A percentile compares a stretch with the other conserved stretches of the same genome.
These are phyloP conservation scores for Eurosta solidaginis DNA, from an alignment of 1,140 invertebrate species.

Conservation along the genomic window DNA sequence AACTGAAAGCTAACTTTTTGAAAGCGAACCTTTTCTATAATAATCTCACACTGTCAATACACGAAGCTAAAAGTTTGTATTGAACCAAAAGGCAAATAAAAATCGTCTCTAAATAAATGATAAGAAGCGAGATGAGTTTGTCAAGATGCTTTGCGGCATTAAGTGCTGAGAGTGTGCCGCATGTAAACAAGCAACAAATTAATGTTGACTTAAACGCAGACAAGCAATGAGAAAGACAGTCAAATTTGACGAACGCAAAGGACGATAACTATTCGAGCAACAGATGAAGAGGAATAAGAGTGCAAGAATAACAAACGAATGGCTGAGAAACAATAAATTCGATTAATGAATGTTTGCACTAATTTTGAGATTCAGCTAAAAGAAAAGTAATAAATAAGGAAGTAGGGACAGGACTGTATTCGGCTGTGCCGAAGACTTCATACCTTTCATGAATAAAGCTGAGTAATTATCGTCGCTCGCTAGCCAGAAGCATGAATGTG, in stretches of 20 bases:
- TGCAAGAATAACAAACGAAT: neutral
- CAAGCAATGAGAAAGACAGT: neutral
- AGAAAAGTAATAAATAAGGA: neutral
- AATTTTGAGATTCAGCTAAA: constrained; percentile 30
- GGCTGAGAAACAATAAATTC: constrained; percentile 43
- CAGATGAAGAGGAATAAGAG: neutral
- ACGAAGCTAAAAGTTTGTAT: neutral
- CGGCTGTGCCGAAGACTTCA: too few relatives aligned
- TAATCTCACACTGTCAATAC: neutral
- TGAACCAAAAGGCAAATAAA: neutral
- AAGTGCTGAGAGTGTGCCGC: neutral
- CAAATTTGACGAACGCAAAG: neutral
- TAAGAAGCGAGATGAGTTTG: neutral
- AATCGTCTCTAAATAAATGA: neutral
- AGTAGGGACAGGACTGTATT: too few relatives aligned
- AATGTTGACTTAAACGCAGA: neutral
- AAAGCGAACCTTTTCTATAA: too few relatives aligned
- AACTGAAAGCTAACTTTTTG: too few relatives aligned
- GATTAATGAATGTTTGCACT: constrained; percentile 57
- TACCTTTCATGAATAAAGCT: too few relatives aligned
- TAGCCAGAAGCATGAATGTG: too few relatives aligned
- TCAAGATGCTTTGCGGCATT: neutral
- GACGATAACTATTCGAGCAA: neutral
- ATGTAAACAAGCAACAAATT: constrained; percentile 4
- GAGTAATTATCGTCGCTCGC: too few relatives aligned